Evolutionary conservation across 2,113 vertebrate species (phyloP).

Genomic region (Uropsilus gracilis): DNA sequence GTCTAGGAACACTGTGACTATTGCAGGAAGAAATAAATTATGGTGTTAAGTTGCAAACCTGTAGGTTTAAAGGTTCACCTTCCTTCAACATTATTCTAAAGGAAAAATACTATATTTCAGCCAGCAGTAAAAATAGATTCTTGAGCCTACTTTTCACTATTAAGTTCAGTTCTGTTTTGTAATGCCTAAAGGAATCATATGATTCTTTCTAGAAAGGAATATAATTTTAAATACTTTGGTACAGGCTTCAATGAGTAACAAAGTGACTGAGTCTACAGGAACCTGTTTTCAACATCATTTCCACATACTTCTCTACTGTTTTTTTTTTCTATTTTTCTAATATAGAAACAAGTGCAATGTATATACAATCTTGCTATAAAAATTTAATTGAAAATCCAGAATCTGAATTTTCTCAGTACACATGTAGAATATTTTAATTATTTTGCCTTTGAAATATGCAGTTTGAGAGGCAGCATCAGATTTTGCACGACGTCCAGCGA

Average conservation of each 20-base stretch:
- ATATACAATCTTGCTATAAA: neutral
- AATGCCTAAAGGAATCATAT: conserved; percentile 31
- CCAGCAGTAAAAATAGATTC: neutral
- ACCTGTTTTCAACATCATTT: neutral
- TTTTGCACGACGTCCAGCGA: conserved; percentile 32
- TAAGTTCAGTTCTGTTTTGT: conserved; percentile 44
- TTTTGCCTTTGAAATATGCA: neutral
- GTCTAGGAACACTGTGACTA: conserved; percentile 32
- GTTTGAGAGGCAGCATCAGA: neutral
- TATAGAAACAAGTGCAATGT: neutral
- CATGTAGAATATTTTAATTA: neutral
- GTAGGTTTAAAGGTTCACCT: conserved; percentile 63
- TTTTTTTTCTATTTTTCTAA: fast-evolving
- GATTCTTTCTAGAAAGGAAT: conserved; percentile 45
- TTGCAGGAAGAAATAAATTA: conserved; percentile 76
- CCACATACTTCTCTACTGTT: neutral
- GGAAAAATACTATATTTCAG: conserved; percentile 63
- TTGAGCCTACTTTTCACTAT: neutral
- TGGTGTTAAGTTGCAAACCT: conserved; percentile 62
- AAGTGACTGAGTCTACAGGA: neutral
- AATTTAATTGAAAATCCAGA: conserved; percentile 27
- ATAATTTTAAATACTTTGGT: conserved; percentile 39
- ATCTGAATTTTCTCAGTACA: conserved; percentile 17
- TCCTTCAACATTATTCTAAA: conserved; percentile 69
- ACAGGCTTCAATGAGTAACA: neutral